phyloP scores from a whole-genome alignment of 1,140 invertebrate species.

The Ceratosolen solmsi region DNA sequence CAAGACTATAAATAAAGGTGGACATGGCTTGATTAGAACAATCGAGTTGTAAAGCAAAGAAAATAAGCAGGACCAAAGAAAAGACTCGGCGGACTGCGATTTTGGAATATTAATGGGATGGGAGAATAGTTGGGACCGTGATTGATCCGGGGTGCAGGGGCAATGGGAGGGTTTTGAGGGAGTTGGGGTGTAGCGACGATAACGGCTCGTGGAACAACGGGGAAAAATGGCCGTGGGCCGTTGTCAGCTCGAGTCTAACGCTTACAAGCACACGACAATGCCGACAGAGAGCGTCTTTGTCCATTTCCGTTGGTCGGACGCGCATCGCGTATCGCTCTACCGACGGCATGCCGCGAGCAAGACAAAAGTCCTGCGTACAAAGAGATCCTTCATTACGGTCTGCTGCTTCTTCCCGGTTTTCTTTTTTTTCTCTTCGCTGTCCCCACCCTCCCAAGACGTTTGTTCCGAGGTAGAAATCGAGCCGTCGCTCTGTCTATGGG shows the following conservation, averaged over 20 bases:
- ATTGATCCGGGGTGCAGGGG: too few relatives aligned
- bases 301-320: not conserved
- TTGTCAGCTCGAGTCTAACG: not conserved
- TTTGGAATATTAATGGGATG: too few relatives aligned
- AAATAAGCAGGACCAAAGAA: too few relatives aligned
- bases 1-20: too few relatives aligned
- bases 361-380: constrained; percentile 49
- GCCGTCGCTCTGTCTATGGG: not conserved
- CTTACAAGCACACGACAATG: not conserved
- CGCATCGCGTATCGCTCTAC: not conserved
- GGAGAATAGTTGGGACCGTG: too few relatives aligned
- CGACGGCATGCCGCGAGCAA: not conserved
- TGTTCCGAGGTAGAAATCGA: constrained; percentile 23
- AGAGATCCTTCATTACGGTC: constrained; percentile 55
- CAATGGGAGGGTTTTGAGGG: too few relatives aligned
- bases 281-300: constrained; percentile 30
- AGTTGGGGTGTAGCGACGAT: too few relatives aligned
- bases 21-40: too few relatives aligned
- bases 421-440: constrained; percentile 15
- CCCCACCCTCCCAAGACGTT: not conserved
- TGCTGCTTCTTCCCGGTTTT: not conserved
- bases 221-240: not conserved
- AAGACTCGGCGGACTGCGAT: too few relatives aligned
- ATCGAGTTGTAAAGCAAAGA: too few relatives aligned
- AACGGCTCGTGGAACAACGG: too few relatives aligned